Conservation (phyloP, 2,888 invertebrate species). For the Shargacucullia verbasci region DNA sequence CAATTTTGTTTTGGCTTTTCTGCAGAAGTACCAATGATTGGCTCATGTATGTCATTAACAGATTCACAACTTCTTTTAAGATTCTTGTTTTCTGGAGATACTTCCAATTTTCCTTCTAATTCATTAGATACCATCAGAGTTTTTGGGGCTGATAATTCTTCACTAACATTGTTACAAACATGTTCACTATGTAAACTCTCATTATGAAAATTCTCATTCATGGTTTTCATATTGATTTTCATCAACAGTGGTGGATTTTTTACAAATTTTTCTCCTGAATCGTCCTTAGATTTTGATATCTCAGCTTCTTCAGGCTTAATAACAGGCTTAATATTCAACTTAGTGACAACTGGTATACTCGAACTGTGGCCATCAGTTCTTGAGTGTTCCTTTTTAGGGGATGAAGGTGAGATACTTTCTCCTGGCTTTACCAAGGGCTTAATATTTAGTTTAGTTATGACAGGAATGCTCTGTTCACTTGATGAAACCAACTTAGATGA, state of each 20-base stretch:
- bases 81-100: conserved; percentile 31
- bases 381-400: conserved; percentile 78
- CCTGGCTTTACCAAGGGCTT: conserved; percentile 80
- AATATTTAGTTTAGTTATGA: conserved; percentile 82
- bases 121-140: conserved; percentile 56
- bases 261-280: conserved; percentile 64
- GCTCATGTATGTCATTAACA: conserved; percentile 31
- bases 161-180: conserved; percentile 70
- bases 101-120: conserved; percentile 49
- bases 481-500: conserved; percentile 60
- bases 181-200: conserved; percentile 64
- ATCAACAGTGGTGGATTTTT: conserved; percentile 83
- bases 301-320: conserved; percentile 79
- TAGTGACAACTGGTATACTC: conserved; percentile 77
- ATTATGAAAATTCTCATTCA: conserved; percentile 69
- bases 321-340: conserved; percentile 86
- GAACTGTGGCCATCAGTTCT: conserved; percentile 65
- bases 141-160: conserved; percentile 76
- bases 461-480: conserved; percentile 75
- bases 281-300: conserved; percentile 62
- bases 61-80: conserved; percentile 31
- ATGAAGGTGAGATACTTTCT: conserved; percentile 71
- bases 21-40: conserved; percentile 20
- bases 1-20: conserved; percentile 58
- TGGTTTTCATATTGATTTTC: conserved; percentile 84